Evolutionary conservation across 2,113 vertebrate species (phyloP).

Genomic region (Ariopsis seemanni): DNA sequence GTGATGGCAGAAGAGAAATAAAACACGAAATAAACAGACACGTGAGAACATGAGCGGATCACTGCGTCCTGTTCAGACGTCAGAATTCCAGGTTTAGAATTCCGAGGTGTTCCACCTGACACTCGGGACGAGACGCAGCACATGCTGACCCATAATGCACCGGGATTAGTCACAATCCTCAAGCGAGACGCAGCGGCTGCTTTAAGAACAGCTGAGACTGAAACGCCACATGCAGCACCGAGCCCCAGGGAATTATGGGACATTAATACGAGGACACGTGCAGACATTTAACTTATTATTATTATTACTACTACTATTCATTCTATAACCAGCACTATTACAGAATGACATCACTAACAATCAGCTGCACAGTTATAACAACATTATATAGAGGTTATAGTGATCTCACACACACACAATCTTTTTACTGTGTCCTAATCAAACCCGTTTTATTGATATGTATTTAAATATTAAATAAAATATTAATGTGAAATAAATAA

Average conservation of each 20-base stretch:
- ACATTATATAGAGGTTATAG: not conserved
- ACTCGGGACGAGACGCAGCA: not conserved
- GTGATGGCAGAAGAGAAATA: not conserved
- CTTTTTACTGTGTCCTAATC: not conserved
- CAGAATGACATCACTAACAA: not conserved
- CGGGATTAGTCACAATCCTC: not conserved
- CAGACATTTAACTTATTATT: not conserved
- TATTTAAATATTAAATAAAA: too few species aligned
- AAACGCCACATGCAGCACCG: not conserved
- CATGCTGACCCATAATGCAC: slow-evolving; percentile 21
- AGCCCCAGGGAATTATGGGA: not conserved
- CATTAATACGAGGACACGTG: not conserved
- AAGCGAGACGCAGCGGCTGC: not conserved
- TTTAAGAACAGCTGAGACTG: not conserved
- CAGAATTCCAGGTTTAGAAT: not conserved
- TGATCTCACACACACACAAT: not conserved
- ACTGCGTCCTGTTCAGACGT: not conserved
- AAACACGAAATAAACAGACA: not conserved
- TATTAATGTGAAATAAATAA: not conserved
- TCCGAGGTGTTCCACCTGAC: not conserved
- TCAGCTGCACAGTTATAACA: not conserved
- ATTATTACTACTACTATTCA: not conserved
- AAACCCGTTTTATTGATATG: not conserved
- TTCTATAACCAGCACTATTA: not conserved
- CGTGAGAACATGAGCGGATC: not conserved